Evolutionary conservation across 2,113 vertebrate genomes (phyloP).

Genomic region (Oncorhynchus mykiss): DNA sequence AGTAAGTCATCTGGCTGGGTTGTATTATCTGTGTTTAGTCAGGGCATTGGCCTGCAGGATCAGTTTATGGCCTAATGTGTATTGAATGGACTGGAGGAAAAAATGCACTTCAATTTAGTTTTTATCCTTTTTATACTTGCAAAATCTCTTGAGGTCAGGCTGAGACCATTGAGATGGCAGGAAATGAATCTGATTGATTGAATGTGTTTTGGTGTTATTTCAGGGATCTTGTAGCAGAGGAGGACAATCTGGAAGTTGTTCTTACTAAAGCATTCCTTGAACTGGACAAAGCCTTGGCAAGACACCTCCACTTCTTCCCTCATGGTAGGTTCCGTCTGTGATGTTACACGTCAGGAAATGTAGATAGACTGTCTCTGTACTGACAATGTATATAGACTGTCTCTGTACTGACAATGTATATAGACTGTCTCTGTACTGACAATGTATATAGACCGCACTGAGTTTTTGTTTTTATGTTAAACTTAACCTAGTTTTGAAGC

Average conservation of each 20-base stretch:
- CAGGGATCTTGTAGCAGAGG: slow-evolving; percentile 84
- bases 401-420: too few species aligned
- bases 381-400: too few species aligned
- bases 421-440: neutral
- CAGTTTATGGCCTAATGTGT: neutral
- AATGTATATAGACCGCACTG: too few species aligned
- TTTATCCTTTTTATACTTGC: neutral
- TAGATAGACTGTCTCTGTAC: neutral
- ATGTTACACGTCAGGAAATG: slow-evolving; percentile 10
- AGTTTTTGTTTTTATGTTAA: neutral
- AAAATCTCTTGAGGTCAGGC: neutral
- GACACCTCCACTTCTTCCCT: slow-evolving; percentile 78
- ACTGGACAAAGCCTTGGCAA: slow-evolving; percentile 87
- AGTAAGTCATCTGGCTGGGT: slow-evolving; percentile 68
- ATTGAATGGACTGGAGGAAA: neutral
- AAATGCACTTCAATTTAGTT: neutral
- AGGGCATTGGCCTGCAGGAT: neutral
- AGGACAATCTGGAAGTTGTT: slow-evolving; percentile 86
- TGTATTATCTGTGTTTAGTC: neutral
- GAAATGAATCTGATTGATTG: neutral
- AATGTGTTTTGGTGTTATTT: slow-evolving; percentile 31
- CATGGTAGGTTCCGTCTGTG: slow-evolving; percentile 80
- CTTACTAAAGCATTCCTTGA: slow-evolving; percentile 90
- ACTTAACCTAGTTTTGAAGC: slow-evolving; percentile 8
- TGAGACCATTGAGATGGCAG: neutral